phyloP scores from a whole-genome alignment of 2,888 invertebrate species.

The Pandemis cinnamomeana region DNA sequence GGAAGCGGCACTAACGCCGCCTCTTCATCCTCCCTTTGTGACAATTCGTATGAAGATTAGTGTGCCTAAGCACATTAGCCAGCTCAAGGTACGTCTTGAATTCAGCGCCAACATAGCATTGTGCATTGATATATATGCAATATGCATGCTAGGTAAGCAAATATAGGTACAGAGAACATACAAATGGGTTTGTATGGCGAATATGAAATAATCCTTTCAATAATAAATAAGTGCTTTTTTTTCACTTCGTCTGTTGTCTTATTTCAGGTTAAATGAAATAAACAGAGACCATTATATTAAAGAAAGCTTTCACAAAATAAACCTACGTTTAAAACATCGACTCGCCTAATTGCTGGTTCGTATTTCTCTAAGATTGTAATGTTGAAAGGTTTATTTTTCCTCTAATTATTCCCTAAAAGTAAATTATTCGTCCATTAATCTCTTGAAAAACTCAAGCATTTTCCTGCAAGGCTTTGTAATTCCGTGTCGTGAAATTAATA shows the following conservation, averaged over 20 bases:
- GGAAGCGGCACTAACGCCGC: constrained; percentile 45
- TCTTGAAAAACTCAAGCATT: constrained; percentile 13
- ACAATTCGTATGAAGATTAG: constrained; percentile 47
- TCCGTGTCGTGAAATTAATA: constrained; percentile 23
- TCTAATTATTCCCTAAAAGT: constrained; percentile 17
- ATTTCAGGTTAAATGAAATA: not conserved
- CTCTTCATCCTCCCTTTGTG: constrained; percentile 44
- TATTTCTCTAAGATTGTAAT: not conserved
- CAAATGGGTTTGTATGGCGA: no score
- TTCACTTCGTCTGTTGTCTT: not conserved
- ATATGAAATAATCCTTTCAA: no score
- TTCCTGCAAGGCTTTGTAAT: constrained; percentile 18
- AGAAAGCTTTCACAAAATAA: not conserved
- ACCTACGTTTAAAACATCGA: not conserved
- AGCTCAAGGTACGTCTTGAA: constrained; percentile 23
- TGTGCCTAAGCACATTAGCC: constrained; percentile 41
- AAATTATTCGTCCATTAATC: constrained; percentile 12
- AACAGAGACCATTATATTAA: not conserved
- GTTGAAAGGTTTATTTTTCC: constrained; percentile 16
- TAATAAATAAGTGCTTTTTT: no score
- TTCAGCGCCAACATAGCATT: not conserved
- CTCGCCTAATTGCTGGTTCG: constrained; percentile 8
- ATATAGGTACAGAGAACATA: not conserved
- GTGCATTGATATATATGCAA: not conserved
- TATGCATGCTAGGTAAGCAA: not conserved